Percentiles rank a stretch among this genome's conserved stretches.
These are phyloP conservation scores for Cyclargus thomasi DNA, from an alignment of 1,140 invertebrate species.

Conservation along the genomic window DNA sequence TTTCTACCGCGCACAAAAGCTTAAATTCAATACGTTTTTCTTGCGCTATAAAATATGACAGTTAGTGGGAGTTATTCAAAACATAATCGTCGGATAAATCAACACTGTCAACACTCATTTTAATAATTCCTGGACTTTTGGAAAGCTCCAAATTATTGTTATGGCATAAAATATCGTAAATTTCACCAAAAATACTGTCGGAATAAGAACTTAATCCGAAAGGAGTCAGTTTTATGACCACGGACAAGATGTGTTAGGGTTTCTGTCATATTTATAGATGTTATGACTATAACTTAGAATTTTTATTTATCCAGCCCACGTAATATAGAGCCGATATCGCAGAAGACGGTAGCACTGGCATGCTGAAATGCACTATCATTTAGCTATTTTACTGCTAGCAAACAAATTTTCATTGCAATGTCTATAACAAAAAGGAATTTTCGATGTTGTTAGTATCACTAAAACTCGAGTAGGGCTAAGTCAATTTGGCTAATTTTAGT, in stretches of 20 bases:
- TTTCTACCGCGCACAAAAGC: background rate
- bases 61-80: background rate
- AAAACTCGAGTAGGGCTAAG: too few species aligned
- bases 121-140: background rate
- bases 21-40: background rate
- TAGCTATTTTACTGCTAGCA: too few species aligned
- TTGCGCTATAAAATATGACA: background rate
- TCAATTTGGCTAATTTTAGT: too few species aligned
- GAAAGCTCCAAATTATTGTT: constrained; percentile 1
- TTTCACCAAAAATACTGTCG: background rate
- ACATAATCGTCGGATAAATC: background rate
- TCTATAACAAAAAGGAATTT: too few species aligned
- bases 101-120: constrained; percentile 1
- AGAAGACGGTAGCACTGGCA: too few species aligned
- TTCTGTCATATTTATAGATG: background rate
- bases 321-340: background rate
- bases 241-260: background rate
- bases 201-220: background rate
- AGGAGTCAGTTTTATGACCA: background rate
- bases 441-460: too few species aligned
- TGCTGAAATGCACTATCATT: too few species aligned
- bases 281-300: background rate
- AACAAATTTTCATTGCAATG: too few species aligned
- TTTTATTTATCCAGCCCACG: background rate
- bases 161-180: background rate